Evolutionary conservation across 2,113 vertebrate species (phyloP).

Genomic region (Eonycteris spelaea): DNA sequence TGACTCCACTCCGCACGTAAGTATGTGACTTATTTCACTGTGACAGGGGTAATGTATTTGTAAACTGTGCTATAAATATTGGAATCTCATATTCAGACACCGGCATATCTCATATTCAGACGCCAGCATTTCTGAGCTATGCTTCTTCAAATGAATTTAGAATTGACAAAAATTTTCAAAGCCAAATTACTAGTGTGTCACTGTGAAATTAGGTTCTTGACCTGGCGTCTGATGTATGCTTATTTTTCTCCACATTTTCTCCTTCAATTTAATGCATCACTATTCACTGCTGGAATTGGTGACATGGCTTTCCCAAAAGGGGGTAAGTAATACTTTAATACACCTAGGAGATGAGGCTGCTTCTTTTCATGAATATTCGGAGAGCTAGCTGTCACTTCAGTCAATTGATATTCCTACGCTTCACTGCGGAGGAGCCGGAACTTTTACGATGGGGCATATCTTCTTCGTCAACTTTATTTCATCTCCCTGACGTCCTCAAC

Average conservation of each 20-base stretch:
- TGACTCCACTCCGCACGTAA: slow-evolving; percentile 93
- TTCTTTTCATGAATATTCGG: slow-evolving; percentile 97
- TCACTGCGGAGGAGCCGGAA: slow-evolving; percentile 78
- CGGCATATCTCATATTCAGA: slow-evolving; percentile 92
- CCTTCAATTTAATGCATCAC: slow-evolving; percentile 97
- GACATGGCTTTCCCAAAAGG: slow-evolving; percentile 92
- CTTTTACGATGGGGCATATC: slow-evolving; percentile 80
- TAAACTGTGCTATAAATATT: slow-evolving; percentile 99
- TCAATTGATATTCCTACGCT: slow-evolving; percentile 91
- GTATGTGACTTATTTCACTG: slow-evolving; percentile 99
- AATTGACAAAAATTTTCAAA: slow-evolving; percentile 99
- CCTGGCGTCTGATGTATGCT: slow-evolving; percentile 98
- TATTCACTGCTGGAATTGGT: slow-evolving; percentile 89
- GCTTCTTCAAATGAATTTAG: slow-evolving; percentile 95
- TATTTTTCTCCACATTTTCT: slow-evolving; percentile 97
- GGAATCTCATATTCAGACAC: slow-evolving; percentile 92
- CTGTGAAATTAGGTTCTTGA: slow-evolving; percentile 99
- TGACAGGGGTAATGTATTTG: slow-evolving; percentile 99
- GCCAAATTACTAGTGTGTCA: slow-evolving; percentile 99
- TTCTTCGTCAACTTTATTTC: slow-evolving; percentile 84
- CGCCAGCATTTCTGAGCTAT: slow-evolving; percentile 88
- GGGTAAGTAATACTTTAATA: slow-evolving; percentile 97
- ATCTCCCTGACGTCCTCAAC: slow-evolving; percentile 68
- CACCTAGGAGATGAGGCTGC: slow-evolving; percentile 95
- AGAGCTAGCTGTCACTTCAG: slow-evolving; percentile 93